Evolutionary conservation across 1,140 invertebrate species (phyloP).

Genomic region (Monomorium pharaonis): DNA sequence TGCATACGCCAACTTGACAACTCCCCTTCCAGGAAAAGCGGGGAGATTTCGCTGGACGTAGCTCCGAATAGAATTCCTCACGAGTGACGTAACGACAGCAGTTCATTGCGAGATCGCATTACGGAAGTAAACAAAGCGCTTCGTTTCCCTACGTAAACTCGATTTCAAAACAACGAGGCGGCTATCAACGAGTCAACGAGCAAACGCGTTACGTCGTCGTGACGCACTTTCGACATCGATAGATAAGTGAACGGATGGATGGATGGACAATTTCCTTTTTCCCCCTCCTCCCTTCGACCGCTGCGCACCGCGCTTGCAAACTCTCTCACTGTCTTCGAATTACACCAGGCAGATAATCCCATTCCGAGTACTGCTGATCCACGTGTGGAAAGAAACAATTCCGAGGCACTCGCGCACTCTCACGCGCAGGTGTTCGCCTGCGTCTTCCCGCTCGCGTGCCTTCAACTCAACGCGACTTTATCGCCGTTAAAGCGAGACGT

Average conservation of each 20-base stretch:
- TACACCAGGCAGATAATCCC: slow-evolving; percentile 46
- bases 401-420: slow-evolving; percentile 31
- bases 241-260: too few species aligned
- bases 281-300: not conserved
- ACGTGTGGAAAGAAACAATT: not conserved
- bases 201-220: not conserved
- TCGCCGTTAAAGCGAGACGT: not conserved
- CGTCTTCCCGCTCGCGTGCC: slow-evolving; percentile 12
- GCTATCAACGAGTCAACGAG: too few species aligned
- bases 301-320: not conserved
- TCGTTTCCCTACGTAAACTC: not conserved
- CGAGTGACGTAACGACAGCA: not conserved
- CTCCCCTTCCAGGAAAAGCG: not conserved
- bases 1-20: too few species aligned
- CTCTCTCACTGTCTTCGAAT: slow-evolving; percentile 61
- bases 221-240: not conserved
- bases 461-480: not conserved
- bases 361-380: slow-evolving; percentile 59
- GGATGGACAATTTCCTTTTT: too few species aligned
- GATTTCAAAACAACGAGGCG: not conserved
- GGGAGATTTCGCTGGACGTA: not conserved
- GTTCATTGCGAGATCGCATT: not conserved
- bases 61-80: not conserved
- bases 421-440: slow-evolving; percentile 49
- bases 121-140: not conserved